These are phyloP conservation scores for Panulirus ornatus DNA, from an alignment of 1,140 invertebrate species.

Conservation along the genomic window DNA sequence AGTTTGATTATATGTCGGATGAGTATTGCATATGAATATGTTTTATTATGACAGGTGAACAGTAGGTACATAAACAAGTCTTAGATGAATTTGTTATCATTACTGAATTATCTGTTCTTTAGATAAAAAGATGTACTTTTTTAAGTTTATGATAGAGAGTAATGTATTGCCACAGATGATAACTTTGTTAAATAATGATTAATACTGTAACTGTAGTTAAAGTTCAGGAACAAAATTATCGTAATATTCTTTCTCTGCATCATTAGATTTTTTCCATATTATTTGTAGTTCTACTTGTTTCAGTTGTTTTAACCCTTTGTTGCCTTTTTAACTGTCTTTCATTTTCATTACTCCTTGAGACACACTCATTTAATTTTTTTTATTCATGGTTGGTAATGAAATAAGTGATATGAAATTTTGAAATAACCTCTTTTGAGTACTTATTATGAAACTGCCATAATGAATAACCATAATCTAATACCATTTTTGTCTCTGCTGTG, in stretches of 20 bases:
- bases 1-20: too few relatives aligned
- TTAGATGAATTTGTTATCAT: too few relatives aligned
- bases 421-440: neutral
- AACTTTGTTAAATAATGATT: neutral
- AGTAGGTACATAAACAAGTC: too few relatives aligned
- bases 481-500: conserved; percentile 32
- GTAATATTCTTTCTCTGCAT: too few relatives aligned
- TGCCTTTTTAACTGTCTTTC: neutral
- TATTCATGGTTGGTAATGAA: neutral
- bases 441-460: neutral
- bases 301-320: neutral
- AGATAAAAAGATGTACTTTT: too few relatives aligned
- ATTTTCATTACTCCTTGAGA: neutral
- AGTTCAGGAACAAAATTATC: neutral
- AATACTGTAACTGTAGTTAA: neutral
- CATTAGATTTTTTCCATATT: neutral
- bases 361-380: neutral
- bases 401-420: neutral
- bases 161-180: neutral
- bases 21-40: too few relatives aligned
- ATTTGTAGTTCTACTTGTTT: neutral
- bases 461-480: conserved; percentile 11
- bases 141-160: too few relatives aligned
- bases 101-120: too few relatives aligned
- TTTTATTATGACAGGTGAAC: too few relatives aligned